phyloP scores from a whole-genome alignment of 2,113 vertebrate genomes.

The Onychostruthus taczanowskii region DNA sequence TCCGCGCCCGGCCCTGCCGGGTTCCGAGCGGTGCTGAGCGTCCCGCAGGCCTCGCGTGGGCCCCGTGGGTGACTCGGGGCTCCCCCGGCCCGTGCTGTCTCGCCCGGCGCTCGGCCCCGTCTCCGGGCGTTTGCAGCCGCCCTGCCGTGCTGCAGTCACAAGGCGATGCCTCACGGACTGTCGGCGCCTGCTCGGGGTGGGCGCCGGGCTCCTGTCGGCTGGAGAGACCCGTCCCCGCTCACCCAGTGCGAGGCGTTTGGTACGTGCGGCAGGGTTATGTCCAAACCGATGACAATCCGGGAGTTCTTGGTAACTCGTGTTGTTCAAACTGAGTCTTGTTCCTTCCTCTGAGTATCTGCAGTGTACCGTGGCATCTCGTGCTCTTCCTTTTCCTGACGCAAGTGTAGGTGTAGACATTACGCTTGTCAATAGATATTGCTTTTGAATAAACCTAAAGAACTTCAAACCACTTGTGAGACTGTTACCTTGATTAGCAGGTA shows the following conservation, averaged over 20 bases:
- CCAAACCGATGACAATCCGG: rapidly evolving
- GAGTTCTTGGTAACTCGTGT: background rate
- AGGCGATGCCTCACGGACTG: background rate
- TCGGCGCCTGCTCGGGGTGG: background rate
- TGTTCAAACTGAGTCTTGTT: background rate
- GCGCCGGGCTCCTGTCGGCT: background rate
- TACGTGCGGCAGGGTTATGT: background rate
- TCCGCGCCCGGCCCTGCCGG: background rate
- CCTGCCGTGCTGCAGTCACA: background rate
- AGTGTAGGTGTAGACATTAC: background rate
- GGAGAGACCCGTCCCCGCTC: background rate
- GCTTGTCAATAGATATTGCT: background rate
- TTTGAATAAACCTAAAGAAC: background rate
- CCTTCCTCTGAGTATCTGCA: background rate
- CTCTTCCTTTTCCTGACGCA: background rate
- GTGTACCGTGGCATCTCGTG: background rate
- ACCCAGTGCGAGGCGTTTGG: background rate
- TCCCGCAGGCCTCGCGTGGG: background rate
- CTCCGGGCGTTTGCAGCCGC: background rate
- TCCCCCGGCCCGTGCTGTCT: too few species aligned
- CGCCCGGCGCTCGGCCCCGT: background rate
- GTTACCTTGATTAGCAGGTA: background rate
- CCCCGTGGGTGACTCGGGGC: too few species aligned
- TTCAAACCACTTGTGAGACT: background rate
- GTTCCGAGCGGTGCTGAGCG: background rate